Conservation (phyloP, 2,797 vertebrate species). For the Diplodus sargus region DNA sequence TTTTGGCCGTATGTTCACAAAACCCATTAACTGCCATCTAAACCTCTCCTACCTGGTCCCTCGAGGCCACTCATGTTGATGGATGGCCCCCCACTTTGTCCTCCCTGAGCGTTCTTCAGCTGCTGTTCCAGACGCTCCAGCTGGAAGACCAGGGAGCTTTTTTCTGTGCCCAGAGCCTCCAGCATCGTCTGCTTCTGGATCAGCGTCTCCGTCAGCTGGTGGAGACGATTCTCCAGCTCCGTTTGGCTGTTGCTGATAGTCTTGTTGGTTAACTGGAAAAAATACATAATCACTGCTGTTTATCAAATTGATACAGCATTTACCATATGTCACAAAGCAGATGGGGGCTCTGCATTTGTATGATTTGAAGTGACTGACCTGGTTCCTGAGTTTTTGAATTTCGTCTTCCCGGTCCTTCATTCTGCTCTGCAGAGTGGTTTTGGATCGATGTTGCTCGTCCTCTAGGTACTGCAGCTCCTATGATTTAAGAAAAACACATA, state of each 20-base stretch:
- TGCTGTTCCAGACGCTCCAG: constrained; percentile 95
- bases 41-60: constrained; percentile 80
- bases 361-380: constrained; percentile 81
- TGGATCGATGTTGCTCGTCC: constrained; percentile 93
- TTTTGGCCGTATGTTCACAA: background rate
- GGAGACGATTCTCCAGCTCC: constrained; percentile 95
- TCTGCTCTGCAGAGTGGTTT: constrained; percentile 92
- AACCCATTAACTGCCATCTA: background rate
- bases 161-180: constrained; percentile 97
- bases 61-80: constrained; percentile 94
- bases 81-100: constrained; percentile 83
- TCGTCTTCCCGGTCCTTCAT: constrained; percentile 97
- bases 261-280: constrained; percentile 94
- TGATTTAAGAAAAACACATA: constrained; percentile 32
- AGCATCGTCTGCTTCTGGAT: constrained; percentile 99
- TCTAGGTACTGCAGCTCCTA: constrained; percentile 94
- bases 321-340: background rate
- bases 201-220: constrained; percentile 97
- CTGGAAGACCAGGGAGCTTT: constrained; percentile 95
- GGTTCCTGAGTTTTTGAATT: constrained; percentile 98
- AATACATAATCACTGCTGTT: background rate
- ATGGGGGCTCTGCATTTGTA: background rate
- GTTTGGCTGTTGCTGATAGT: constrained; percentile 93
- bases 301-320: background rate
- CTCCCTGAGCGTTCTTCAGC: constrained; percentile 87